Percentiles rank a stretch among this genome's conserved stretches.
Conservation (phyloP, 2,797 vertebrate genomes). For the Pygocentrus nattereri region DNA sequence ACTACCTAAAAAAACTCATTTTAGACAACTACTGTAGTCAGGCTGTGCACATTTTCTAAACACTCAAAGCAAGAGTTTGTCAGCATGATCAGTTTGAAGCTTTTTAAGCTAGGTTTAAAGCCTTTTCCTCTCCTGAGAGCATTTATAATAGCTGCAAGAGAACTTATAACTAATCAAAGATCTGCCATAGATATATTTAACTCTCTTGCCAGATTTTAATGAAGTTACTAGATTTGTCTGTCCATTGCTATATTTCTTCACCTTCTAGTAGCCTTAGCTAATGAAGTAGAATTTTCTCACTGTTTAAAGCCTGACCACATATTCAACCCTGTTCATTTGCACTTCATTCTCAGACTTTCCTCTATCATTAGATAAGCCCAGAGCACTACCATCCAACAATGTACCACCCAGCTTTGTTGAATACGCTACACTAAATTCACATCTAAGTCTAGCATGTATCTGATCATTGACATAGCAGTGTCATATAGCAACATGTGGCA, state of each 20-base stretch:
- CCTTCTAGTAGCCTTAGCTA: too few relatives aligned
- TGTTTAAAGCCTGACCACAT: constrained; percentile 19
- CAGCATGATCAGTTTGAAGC: not conserved
- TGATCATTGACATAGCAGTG: too few relatives aligned
- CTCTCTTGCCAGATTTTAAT: constrained; percentile 12
- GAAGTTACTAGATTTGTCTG: not conserved
- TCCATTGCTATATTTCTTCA: too few relatives aligned
- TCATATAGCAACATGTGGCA: too few relatives aligned
- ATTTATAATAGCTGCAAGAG: constrained; percentile 4
- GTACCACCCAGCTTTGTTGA: too few relatives aligned
- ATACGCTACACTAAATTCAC: too few relatives aligned
- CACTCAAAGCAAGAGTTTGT: not conserved
- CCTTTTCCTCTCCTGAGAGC: not conserved
- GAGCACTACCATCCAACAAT: too few relatives aligned
- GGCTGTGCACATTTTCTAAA: not conserved
- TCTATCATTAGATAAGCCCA: not conserved
- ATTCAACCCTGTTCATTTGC: constrained; percentile 22
- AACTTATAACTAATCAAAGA: not conserved
- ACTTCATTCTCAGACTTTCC: too few relatives aligned
- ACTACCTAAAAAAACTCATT: too few relatives aligned
- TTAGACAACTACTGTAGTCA: not conserved
- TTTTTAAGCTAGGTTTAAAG: not conserved
- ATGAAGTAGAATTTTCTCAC: not conserved
- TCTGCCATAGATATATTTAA: not conserved
- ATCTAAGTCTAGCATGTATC: too few relatives aligned